Conservation (phyloP, 2,888 invertebrate species). For the Epinotia bilunana region DNA sequence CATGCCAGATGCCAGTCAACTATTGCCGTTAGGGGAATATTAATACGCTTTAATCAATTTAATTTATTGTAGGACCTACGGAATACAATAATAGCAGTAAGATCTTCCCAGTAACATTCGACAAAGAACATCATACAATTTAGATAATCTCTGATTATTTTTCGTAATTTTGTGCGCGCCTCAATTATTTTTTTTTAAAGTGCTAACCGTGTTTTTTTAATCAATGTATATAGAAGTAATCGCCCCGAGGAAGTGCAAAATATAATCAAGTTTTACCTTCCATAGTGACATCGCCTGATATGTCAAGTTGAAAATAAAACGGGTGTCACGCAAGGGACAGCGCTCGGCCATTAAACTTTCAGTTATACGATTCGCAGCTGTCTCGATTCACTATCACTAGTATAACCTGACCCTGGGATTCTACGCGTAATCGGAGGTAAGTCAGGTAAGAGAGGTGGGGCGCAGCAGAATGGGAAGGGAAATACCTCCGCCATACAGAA, state of each 20-base stretch:
- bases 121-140: too few relatives aligned
- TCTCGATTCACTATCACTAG: neutral
- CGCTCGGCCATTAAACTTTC: conserved; percentile 7
- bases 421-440: neutral
- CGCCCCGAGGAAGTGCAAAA: neutral
- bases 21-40: conserved; percentile 6
- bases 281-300: conserved; percentile 31
- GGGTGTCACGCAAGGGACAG: conserved; percentile 31
- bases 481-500: too few relatives aligned
- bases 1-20: conserved; percentile 23
- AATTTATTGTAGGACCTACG: neutral
- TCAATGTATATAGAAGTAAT: neutral
- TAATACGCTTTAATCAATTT: conserved; percentile 3
- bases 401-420: neutral
- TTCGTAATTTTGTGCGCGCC: too few relatives aligned
- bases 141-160: too few relatives aligned
- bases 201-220: too few relatives aligned
- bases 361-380: neutral
- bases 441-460: too few relatives aligned
- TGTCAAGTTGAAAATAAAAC: conserved; percentile 19
- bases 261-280: conserved; percentile 6
- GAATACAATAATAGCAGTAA: neutral
- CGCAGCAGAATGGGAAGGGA: too few relatives aligned
- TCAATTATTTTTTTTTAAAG: too few relatives aligned
- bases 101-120: neutral